Conservation (phyloP, 2,113 vertebrate genomes). For the Oreocharis arfaki region DNA sequence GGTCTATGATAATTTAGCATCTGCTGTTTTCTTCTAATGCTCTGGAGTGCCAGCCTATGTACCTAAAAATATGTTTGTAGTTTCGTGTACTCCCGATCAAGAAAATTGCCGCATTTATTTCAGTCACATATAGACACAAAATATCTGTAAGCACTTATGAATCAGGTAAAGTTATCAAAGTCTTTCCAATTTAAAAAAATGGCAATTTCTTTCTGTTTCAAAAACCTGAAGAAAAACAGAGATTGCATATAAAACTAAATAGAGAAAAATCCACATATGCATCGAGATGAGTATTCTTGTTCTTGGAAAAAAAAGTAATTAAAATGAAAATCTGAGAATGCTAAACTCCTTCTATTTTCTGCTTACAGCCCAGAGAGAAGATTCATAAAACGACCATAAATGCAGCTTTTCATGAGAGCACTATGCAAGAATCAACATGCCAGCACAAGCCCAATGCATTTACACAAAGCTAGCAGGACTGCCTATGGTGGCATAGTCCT, state of each 20-base stretch:
- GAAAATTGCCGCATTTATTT: background rate
- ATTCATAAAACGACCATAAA: background rate
- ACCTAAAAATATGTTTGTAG: background rate
- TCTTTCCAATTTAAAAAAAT: background rate
- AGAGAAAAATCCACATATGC: background rate
- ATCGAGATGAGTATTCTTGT: background rate
- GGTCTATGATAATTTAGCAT: background rate
- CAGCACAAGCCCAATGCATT: background rate
- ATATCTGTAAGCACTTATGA: background rate
- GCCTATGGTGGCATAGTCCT: fast-evolving
- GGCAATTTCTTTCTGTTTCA: background rate
- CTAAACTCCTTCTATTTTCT: background rate
- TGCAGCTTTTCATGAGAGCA: background rate
- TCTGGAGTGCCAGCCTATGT: background rate
- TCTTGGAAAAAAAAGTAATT: background rate
- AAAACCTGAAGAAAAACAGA: background rate
- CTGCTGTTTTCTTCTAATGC: background rate
- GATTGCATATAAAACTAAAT: background rate
- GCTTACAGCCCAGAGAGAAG: background rate
- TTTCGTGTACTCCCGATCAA: background rate
- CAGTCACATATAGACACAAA: background rate
- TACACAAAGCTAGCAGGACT: background rate
- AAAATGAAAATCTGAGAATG: background rate
- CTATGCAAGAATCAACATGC: background rate
- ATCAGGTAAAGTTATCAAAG: background rate